Evolutionary conservation across 2,797 vertebrate genomes (phyloP).

Genomic region (Tragopan temminckii): DNA sequence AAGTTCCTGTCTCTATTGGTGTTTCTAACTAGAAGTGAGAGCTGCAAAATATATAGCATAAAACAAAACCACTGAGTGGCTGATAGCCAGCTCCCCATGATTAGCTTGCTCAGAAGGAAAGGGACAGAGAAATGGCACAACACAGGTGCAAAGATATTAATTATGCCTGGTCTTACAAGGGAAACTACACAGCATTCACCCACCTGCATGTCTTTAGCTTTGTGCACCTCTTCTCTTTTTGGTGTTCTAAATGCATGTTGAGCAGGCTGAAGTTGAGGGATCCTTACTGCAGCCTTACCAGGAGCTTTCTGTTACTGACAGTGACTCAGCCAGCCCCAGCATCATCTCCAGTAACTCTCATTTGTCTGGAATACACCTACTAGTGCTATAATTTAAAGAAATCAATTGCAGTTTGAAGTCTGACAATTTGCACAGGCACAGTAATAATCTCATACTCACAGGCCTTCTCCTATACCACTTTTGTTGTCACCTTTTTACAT

Average conservation of each 20-base stretch:
- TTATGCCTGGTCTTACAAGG: background rate
- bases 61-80: background rate
- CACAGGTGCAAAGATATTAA: background rate
- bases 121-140: background rate
- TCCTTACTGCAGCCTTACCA: background rate
- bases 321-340: background rate
- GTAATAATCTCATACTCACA: background rate
- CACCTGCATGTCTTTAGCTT: background rate
- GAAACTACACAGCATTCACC: background rate
- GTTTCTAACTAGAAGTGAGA: background rate
- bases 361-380: background rate
- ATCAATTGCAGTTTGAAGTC: background rate
- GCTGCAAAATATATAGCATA: background rate
- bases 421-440: background rate
- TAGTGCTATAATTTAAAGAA: background rate
- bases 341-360: background rate
- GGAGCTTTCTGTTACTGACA: background rate
- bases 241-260: background rate
- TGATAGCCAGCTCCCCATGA: background rate
- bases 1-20: background rate
- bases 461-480: background rate
- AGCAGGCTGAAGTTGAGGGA: background rate
- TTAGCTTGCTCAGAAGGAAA: background rate
- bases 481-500: slow-evolving; percentile 43
- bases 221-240: background rate